Conservation (phyloP, 2,113 vertebrate species). For the Epinephelus moara region DNA sequence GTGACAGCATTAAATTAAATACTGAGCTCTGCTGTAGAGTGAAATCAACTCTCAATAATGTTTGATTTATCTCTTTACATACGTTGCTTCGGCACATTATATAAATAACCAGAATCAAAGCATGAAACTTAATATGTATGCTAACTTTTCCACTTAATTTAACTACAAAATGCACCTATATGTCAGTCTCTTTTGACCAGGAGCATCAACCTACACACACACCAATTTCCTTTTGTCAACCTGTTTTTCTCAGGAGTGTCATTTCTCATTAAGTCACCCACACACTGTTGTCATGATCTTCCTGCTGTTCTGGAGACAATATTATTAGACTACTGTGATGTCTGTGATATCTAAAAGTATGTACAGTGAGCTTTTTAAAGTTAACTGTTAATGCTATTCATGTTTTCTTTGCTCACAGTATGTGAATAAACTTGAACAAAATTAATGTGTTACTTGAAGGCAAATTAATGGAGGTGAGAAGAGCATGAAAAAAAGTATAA, state of each 20-base stretch:
- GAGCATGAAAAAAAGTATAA: background rate
- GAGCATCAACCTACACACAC: background rate
- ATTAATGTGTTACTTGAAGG: background rate
- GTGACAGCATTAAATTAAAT: background rate
- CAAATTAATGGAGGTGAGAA: background rate
- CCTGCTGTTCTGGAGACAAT: no score
- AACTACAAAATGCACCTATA: background rate
- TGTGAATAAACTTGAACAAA: no score
- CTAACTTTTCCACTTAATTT: conserved; percentile 1
- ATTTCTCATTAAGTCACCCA: background rate
- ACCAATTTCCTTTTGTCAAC: background rate
- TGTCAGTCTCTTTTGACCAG: background rate
- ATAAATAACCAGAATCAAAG: background rate
- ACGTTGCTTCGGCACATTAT: background rate
- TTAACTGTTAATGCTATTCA: no score
- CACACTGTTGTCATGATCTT: background rate
- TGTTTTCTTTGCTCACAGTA: no score
- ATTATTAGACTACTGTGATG: no score
- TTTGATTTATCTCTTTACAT: background rate
- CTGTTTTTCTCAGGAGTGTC: background rate
- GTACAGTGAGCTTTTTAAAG: no score
- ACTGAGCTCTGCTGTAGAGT: background rate
- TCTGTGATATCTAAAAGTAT: no score
- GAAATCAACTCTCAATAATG: background rate
- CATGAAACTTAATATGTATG: background rate